phyloP scores from a whole-genome alignment of 1,140 invertebrate species.

The Branchinecta lynchi region DNA sequence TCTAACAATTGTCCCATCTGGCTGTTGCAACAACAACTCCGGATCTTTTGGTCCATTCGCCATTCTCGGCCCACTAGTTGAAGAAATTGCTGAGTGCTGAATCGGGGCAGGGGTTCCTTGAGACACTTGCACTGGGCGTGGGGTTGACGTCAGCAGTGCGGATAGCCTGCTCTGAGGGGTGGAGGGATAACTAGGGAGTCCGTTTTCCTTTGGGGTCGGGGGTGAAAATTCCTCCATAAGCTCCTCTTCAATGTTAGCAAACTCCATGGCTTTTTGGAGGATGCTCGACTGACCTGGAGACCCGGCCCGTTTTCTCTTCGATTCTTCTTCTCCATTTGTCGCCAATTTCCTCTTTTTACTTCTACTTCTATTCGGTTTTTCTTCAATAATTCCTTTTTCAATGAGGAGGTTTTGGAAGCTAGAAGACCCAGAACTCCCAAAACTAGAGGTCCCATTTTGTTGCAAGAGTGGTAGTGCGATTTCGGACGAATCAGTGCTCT shows the following conservation, averaged over 20 bases:
- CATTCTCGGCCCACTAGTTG: not conserved
- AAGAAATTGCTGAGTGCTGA: not conserved
- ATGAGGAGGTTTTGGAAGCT: not conserved
- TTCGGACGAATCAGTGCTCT: not conserved
- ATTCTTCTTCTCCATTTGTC: not conserved
- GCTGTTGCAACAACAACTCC: not conserved
- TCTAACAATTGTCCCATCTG: not conserved
- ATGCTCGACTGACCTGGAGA: not conserved
- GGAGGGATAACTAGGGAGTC: not conserved
- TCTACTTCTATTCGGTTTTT: not conserved
- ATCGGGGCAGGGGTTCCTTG: not conserved
- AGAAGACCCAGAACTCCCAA: not conserved
- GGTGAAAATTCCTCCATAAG: constrained; percentile 2
- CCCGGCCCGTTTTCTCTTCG: not conserved
- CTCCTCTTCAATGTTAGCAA: constrained; percentile 17
- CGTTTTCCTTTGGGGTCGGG: not conserved
- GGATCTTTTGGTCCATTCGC: not conserved
- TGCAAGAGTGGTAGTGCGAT: not conserved
- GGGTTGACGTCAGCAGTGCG: not conserved
- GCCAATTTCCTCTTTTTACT: not conserved
- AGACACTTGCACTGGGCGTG: not conserved
- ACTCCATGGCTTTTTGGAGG: constrained; percentile 18
- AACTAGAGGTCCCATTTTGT: not conserved
- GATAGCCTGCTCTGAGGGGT: not conserved
- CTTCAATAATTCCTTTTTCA: constrained; percentile 7